Evolutionary conservation across 1,140 invertebrate genomes (phyloP).

Genomic region (Pseudomyrmex dendroicus): DNA sequence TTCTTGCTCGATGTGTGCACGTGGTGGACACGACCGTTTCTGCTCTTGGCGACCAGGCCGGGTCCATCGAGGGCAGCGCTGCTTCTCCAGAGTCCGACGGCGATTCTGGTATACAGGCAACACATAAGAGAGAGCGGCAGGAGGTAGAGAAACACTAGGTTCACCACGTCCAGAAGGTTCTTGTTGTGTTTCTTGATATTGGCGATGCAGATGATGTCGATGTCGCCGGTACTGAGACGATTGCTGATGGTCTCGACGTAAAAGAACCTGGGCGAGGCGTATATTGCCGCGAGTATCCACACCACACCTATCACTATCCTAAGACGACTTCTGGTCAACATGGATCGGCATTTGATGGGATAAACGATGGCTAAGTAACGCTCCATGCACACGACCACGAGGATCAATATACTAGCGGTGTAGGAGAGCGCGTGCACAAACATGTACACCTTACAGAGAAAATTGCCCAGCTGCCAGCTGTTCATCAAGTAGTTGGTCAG

Average conservation of each 20-base stretch:
- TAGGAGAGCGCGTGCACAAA: constrained; percentile 92
- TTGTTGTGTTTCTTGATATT: constrained; percentile 91
- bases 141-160: constrained; percentile 91
- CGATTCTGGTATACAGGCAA: constrained; percentile 89
- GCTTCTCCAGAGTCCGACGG: constrained; percentile 90
- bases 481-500: constrained; percentile 90
- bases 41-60: constrained; percentile 67
- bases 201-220: constrained; percentile 90
- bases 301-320: constrained; percentile 90
- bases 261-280: constrained; percentile 91
- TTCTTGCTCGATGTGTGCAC: constrained; percentile 88
- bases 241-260: constrained; percentile 90
- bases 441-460: constrained; percentile 94
- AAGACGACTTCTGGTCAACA: constrained; percentile 89
- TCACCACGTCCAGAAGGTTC: constrained; percentile 90
- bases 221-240: constrained; percentile 85
- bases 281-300: constrained; percentile 91
- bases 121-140: constrained; percentile 90
- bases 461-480: constrained; percentile 92
- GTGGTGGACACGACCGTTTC: constrained; percentile 80
- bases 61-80: constrained; percentile 65
- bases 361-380: constrained; percentile 93
- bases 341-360: constrained; percentile 92
- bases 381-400: constrained; percentile 93
- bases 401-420: constrained; percentile 92